Evolutionary conservation across 2,888 invertebrate genomes (phyloP).

Genomic region (Zootermopsis nevadensis): DNA sequence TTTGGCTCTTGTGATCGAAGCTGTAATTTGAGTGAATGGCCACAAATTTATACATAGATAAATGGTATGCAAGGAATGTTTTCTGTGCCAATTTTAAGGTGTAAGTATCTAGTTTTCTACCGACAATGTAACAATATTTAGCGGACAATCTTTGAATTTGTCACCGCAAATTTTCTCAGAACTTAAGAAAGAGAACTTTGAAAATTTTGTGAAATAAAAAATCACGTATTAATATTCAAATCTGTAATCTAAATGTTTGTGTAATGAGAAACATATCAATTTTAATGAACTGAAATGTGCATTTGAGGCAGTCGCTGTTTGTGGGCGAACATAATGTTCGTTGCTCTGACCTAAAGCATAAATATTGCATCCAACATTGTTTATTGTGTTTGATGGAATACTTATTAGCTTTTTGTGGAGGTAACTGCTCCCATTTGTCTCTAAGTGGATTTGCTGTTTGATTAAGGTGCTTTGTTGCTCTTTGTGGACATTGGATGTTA

Average conservation of each 20-base stretch:
- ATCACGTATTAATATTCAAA: conserved; percentile 11
- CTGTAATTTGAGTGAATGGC: conserved; percentile 26
- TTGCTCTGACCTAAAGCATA: too few species aligned
- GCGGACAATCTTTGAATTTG: conserved; percentile 47
- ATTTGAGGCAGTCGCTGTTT: not conserved
- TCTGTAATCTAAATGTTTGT: conserved; percentile 41
- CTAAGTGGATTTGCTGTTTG: conserved; percentile 24
- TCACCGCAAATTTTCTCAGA: conserved; percentile 46
- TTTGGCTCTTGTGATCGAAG: conserved; percentile 30
- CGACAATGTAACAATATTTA: conserved; percentile 51
- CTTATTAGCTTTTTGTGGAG: conserved; percentile 26
- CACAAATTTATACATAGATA: conserved; percentile 45
- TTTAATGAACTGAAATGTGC: conserved; percentile 33
- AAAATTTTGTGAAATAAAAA: conserved; percentile 27
- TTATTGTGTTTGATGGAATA: conserved; percentile 24
- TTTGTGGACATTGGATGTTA: conserved; percentile 44
- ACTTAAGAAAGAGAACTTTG: conserved; percentile 20
- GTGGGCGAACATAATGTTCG: not conserved
- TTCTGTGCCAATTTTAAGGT: conserved; percentile 53
- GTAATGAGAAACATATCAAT: conserved; percentile 48
- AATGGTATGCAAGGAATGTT: conserved; percentile 49
- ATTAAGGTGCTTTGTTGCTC: conserved; percentile 18
- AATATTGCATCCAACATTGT: too few species aligned
- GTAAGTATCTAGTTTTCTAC: conserved; percentile 53
- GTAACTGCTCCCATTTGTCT: conserved; percentile 8